phyloP scores from a whole-genome alignment of 2,113 vertebrate genomes.

The Pelodiscus sinensis region DNA sequence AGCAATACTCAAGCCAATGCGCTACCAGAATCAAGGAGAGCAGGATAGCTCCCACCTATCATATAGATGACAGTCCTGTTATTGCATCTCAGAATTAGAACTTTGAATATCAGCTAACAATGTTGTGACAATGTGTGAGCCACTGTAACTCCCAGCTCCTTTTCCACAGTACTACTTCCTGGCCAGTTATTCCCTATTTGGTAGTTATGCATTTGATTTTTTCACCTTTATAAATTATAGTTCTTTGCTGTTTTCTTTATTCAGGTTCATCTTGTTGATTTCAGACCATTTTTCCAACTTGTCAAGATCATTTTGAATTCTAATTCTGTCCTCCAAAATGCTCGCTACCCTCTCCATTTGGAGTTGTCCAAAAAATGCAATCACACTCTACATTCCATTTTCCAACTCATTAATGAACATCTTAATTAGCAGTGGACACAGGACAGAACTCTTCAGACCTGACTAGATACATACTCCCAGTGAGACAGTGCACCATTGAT shows the following conservation, averaged over 20 bases:
- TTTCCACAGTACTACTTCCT: background rate
- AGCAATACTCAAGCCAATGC: background rate
- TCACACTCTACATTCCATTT: background rate
- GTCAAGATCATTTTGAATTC: background rate
- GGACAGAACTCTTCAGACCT: background rate
- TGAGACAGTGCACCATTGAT: background rate
- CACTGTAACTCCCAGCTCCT: background rate
- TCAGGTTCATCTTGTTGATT: background rate
- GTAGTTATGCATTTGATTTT: background rate
- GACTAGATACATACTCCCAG: background rate
- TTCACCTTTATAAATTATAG: background rate
- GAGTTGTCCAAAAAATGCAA: background rate
- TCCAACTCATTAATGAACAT: background rate
- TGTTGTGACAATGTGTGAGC: background rate
- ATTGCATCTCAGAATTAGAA: background rate
- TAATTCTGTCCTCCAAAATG: background rate
- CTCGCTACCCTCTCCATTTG: background rate
- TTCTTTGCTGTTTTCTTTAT: background rate
- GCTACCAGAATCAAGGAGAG: background rate
- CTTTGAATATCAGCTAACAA: no score
- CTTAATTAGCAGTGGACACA: background rate
- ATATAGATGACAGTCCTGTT: background rate
- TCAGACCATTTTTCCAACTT: background rate
- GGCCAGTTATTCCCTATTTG: background rate
- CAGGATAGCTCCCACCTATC: background rate